Percentiles rank a stretch among this genome's conserved stretches.
Conservation (phyloP, 2,888 invertebrate genomes). For the Mechanitis messenoides region DNA sequence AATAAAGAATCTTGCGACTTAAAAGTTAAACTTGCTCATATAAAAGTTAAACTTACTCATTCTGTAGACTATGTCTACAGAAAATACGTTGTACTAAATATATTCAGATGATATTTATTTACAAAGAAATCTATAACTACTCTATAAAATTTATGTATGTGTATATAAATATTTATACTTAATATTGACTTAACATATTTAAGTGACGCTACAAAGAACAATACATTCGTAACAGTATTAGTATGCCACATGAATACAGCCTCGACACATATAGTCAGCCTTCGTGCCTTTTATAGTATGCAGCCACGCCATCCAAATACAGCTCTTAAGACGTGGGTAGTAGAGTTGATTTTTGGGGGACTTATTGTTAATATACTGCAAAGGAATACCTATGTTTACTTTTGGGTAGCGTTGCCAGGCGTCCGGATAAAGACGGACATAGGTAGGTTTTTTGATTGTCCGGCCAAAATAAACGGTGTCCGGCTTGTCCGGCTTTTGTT, state of each 20-base stretch:
- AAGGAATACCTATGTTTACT: too few species aligned
- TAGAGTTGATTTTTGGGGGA: constrained; percentile 24
- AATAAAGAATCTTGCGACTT: too few species aligned
- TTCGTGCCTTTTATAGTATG: constrained; percentile 35
- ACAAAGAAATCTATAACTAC: background rate
- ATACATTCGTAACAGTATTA: constrained; percentile 20
- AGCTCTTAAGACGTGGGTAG: constrained; percentile 26
- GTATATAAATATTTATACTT: background rate
- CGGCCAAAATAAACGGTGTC: too few species aligned
- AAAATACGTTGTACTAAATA: too few species aligned
- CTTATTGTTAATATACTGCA: constrained; percentile 3
- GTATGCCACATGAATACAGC: constrained; percentile 30
- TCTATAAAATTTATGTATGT: background rate
- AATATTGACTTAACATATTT: background rate
- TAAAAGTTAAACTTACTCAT: too few species aligned
- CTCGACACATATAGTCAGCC: constrained; percentile 46
- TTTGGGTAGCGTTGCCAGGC: too few species aligned
- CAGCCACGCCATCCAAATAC: constrained; percentile 21
- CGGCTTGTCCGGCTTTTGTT: too few species aligned
- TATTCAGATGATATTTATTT: too few species aligned
- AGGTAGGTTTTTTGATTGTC: too few species aligned
- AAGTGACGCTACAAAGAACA: constrained; percentile 15
- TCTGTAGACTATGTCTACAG: too few species aligned
- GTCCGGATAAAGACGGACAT: too few species aligned
- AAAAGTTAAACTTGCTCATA: too few species aligned